Evolutionary conservation across 2,888 invertebrate genomes (phyloP), one percentile per base, ranked within the genome.

Genomic region (Periphyllus acericola): DNA sequence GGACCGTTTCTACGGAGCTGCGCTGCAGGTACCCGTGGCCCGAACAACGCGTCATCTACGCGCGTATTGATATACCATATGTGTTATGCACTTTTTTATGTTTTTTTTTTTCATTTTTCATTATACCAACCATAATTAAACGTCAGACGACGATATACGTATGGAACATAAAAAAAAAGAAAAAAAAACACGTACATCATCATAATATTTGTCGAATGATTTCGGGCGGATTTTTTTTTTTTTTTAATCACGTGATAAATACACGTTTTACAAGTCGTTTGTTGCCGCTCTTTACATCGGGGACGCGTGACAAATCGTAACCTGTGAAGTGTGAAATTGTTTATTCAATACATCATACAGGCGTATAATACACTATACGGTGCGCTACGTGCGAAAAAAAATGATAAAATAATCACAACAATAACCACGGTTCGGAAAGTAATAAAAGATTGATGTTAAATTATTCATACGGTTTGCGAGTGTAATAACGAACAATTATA

Each of bases 241-340:
- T 21, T 25, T 60, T 60, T 25, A 21, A 21, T 29, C 29, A 68
- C 68, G 29, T n/a, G n/a, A n/a, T 29, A 29, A 60, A 29, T 68
- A 68, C 25, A 29, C 21, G 25, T 29, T 68, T 29, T 68, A 29
- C 25, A 60, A 68, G 29, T n/a, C n/a, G 68, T 29, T 68, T 29
- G 21, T 21, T 6, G 60, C 46, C 3, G 60, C 25, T 25, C 29
- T 29, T 0, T 25, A 68, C 46, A 46, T 14, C 14, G 29, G 68
- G 29, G n/a, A n/a, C 60, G 36, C 36, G 60, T 66, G 40, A 68
- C 68, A 68, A 68, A 81, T 81, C 40, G 29, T 25, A 21, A 81
- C 25, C 68, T 21, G 29, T 68, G 68, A 71, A 21, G 68, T 71
- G 81, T 68, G 40, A 71, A 81, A 81, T 81, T 6, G 21, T 46